Evolutionary conservation across 2,113 vertebrate species (phyloP).

Genomic region (Delphinus delphis): DNA sequence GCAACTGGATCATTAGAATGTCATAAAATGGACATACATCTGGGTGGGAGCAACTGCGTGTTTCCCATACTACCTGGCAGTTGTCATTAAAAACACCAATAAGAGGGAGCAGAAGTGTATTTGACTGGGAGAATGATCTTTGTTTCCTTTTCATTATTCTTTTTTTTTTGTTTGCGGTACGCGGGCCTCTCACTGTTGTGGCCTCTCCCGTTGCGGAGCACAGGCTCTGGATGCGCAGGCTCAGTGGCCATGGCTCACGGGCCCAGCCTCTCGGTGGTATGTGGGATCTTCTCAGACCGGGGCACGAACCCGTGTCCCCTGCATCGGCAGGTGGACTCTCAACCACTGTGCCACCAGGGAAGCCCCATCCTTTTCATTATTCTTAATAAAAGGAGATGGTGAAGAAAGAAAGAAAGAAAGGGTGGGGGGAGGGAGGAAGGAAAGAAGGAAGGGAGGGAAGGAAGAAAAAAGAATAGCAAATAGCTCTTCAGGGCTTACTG

Average conservation of each 20-base stretch:
- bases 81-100: constrained; percentile 81
- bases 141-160: constrained; percentile 79
- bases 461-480: background rate
- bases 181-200: no score
- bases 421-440: no score
- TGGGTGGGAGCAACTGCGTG: background rate
- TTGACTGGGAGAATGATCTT: constrained; percentile 83
- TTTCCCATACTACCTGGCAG: constrained; percentile 40
- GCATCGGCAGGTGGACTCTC: no score
- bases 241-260: no score
- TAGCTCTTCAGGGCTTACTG: background rate
- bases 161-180: no score
- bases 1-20: background rate
- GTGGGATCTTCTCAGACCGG: no score
- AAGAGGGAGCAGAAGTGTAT: constrained; percentile 74
- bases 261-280: no score
- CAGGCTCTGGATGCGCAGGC: no score
- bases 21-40: background rate
- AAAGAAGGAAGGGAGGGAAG: background rate
- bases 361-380: constrained; percentile 69
- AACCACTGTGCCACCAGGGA: no score
- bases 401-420: constrained; percentile 41
- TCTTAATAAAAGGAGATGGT: constrained; percentile 86
- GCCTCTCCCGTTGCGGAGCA: no score
- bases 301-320: no score